A percentile compares a stretch with the other conserved stretches of the same genome.
Conservation (phyloP, 1,140 invertebrate genomes). For the Gyrodactylus bullatarudis region DNA sequence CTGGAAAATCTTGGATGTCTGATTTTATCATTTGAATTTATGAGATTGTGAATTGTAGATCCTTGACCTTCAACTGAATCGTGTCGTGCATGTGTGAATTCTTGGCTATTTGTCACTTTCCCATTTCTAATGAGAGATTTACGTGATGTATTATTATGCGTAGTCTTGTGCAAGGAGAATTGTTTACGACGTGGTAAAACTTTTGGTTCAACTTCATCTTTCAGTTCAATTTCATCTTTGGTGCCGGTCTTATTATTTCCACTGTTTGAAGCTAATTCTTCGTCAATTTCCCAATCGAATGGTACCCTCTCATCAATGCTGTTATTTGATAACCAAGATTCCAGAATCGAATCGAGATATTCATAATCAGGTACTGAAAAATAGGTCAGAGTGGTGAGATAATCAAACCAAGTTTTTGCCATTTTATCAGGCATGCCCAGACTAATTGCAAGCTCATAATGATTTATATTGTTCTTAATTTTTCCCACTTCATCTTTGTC, state of each 20-base stretch:
- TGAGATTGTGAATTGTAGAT: not conserved
- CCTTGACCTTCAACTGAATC: not conserved
- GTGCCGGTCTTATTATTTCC: not conserved
- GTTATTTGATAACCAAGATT: not conserved
- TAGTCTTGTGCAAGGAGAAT: not conserved
- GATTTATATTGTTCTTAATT: not conserved
- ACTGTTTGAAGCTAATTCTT: too few species aligned
- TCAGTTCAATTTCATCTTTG: not conserved
- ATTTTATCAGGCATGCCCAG: not conserved
- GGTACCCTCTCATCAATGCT: not conserved
- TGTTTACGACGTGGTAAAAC: not conserved
- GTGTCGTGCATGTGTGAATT: not conserved
- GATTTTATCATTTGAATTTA: not conserved
- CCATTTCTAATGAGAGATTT: not conserved
- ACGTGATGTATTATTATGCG: too few species aligned
- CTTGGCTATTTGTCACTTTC: not conserved
- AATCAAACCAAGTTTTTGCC: not conserved
- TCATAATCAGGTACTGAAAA: constrained; percentile 4
- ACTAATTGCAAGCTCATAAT: not conserved
- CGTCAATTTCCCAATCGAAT: constrained; percentile 3
- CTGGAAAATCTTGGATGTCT: not conserved
- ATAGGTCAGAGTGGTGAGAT: not conserved
- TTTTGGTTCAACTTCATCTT: not conserved
- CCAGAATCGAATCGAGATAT: not conserved
- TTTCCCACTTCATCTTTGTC: constrained; percentile 3